Conservation (phyloP, 2,797 vertebrate species). For the Myotis pilosus region DNA sequence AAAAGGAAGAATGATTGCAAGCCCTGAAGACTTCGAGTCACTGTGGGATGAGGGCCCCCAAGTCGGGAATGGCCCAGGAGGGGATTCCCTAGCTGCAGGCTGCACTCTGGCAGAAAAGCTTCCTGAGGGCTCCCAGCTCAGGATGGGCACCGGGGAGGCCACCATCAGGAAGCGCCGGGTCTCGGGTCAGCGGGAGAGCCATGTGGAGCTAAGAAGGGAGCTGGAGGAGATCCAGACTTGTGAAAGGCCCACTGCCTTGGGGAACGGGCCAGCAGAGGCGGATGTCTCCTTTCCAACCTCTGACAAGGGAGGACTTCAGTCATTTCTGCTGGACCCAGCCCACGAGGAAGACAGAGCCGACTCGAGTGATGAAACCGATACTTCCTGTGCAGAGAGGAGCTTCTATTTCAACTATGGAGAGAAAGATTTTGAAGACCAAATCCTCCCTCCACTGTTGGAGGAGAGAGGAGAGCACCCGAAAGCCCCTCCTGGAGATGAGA, state of each 20-base stretch:
- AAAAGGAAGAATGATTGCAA: slow-evolving; percentile 82
- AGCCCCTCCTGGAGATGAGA: slow-evolving; percentile 9
- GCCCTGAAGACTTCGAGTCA: slow-evolving; percentile 84
- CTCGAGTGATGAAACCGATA: slow-evolving; percentile 58
- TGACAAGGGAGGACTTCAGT: slow-evolving; percentile 75
- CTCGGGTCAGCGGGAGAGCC: slow-evolving; percentile 78
- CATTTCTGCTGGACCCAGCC: slow-evolving; percentile 49
- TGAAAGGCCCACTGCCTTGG: neutral
- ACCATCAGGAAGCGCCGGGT: neutral
- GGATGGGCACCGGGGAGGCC: neutral
- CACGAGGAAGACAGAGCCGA: slow-evolving; percentile 79
- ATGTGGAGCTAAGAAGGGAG: slow-evolving; percentile 78
- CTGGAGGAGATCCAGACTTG: slow-evolving; percentile 54
- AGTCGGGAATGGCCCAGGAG: slow-evolving; percentile 60
- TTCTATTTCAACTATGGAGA: slow-evolving; percentile 80
- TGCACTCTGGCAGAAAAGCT: neutral
- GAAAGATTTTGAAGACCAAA: slow-evolving; percentile 69
- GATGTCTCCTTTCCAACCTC: slow-evolving; percentile 55
- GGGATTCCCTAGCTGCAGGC: slow-evolving; percentile 53
- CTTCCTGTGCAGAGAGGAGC: slow-evolving; percentile 82
- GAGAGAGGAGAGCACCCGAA: neutral
- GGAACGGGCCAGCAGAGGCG: neutral
- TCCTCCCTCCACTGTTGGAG: neutral
- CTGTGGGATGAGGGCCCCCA: slow-evolving; percentile 79
- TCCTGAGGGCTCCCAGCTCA: slow-evolving; percentile 41